These are phyloP conservation scores for Anas bahamensis DNA, from an alignment of 2,797 vertebrate genomes.

Conservation along the genomic window DNA sequence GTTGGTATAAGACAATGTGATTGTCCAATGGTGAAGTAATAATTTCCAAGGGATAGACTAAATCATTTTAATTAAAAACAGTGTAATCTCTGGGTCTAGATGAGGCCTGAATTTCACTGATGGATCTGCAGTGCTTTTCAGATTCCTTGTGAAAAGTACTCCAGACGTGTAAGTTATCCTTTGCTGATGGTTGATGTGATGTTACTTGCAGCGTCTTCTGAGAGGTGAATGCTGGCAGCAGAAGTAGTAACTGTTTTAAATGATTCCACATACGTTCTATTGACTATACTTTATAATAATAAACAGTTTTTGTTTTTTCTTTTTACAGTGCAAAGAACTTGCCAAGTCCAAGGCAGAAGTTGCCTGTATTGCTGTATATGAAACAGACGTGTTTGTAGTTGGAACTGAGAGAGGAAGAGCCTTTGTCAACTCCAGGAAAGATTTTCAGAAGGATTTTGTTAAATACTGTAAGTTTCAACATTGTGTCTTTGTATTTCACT, in stretches of 20 bases:
- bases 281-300: background rate
- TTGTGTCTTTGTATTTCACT: background rate
- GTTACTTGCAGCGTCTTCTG: background rate
- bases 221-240: background rate
- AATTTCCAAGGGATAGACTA: background rate
- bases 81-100: background rate
- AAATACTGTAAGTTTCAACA: slow-evolving; percentile 81
- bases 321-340: slow-evolving; percentile 82
- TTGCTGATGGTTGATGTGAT: background rate
- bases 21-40: background rate
- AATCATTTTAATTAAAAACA: background rate
- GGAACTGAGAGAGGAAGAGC: slow-evolving; percentile 82
- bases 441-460: slow-evolving; percentile 84
- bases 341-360: slow-evolving; percentile 85
- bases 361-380: slow-evolving; percentile 82
- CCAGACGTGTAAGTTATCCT: background rate
- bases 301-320: slow-evolving; percentile 5
- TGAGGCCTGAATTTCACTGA: background rate
- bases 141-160: background rate
- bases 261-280: background rate
- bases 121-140: background rate
- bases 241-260: background rate
- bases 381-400: slow-evolving; percentile 81
- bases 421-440: slow-evolving; percentile 81
- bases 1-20: background rate